Evolutionary conservation across 2,113 vertebrate genomes (phyloP), one percentile per base, ranked within the genome.

Genomic region (Todiramphus saurophagus): DNA sequence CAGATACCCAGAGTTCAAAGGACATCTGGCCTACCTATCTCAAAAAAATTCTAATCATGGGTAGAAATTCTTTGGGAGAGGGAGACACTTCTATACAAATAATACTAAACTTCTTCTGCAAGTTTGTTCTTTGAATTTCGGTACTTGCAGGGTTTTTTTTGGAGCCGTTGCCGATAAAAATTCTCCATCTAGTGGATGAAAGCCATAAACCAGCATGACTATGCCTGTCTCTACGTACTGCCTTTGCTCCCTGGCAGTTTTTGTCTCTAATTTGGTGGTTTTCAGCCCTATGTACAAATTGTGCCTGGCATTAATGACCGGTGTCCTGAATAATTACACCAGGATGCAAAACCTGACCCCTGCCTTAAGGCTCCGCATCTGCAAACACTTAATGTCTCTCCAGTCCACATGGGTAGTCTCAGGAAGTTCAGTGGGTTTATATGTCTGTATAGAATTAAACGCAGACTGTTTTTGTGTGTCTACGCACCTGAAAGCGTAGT

Each of bases 141-240:
- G 6, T 28, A 20, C n/a, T 44, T 14, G 23, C 10, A 8, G 62
- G 13, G 50, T 13, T 35, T 24, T 58, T 75, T 91, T 63, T 33
- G 4, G 39, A 39, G 91, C 37, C 12, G 27, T 78, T 85, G 28
- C 5, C 44, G 5, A 3, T 73, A 41, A 50, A 79, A 37, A 67
- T 63, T 81, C 92, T 83, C 87, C 85, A 88, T 76, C 82, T 94
- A 79, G 83, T 55, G 93, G 93, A 35, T 46, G 59, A 46, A 77
- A 41, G 8, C 18, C 8, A 16, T 56, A 78, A 31, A 84, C 16
- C 83, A 44, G 0, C 41, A 1, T 5, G 23, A 24, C 18, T 25
- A 0, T 17, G 15, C 62, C 41, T 58, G 30, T 18, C 67, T 93
- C 63, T 72, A 9, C 30, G 2, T 20, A 3, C 16, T 13, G 43